Base-by-base conservation (phyloP, 2,888 invertebrate species). In the Oxycera nigricornis region DNA sequence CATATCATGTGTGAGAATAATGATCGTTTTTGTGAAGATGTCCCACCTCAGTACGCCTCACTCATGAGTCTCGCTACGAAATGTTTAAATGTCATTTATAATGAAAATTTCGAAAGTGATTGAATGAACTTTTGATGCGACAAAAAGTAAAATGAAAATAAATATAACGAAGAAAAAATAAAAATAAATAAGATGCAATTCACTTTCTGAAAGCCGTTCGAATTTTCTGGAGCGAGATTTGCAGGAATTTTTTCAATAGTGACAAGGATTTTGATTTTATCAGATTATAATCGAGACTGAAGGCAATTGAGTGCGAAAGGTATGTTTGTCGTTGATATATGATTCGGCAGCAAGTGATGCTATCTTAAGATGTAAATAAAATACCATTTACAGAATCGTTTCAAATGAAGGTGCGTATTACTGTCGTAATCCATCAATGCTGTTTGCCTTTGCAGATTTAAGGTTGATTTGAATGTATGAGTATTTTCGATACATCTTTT, bases 1-100 rank as follows among this genome's bases (percentile, higher is more conserved):
- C 75, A 75, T 75, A 52, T 67, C 57, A 41, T 50, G 67, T 41
- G 67, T 50, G 57, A 52, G 67, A 68, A 68, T 61, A 61, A 68
- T 46, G 46, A 46, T 26, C 67, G 17, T 14, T 41, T 46, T 41
- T 41, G 65, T 22, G 26, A 46, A 41, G 41, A 65, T 14, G 39
- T 41, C 24, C 22, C 24, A 11, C 17, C 11, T 26, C 57, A 57
- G 11, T 57, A n/a, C 46, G 14, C 14, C 11, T 11, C 2, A 14
- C 46, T 46, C n/a, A n/a, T n/a, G n/a, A n/a, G n/a, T n/a, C n/a
- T n/a, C n/a, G n/a, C n/a, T n/a, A n/a, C n/a, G n/a, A n/a, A n/a
- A n/a, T n/a, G 11, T 7, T 46, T 46, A 2, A 17, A 46, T 11
- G 14, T 17, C 11, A 35, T 46, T 46, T 46, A 11, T n/a, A 17